Evolutionary conservation across 2,797 vertebrate species (phyloP).

Genomic region (Cynodonichthys magdalenae): DNA sequence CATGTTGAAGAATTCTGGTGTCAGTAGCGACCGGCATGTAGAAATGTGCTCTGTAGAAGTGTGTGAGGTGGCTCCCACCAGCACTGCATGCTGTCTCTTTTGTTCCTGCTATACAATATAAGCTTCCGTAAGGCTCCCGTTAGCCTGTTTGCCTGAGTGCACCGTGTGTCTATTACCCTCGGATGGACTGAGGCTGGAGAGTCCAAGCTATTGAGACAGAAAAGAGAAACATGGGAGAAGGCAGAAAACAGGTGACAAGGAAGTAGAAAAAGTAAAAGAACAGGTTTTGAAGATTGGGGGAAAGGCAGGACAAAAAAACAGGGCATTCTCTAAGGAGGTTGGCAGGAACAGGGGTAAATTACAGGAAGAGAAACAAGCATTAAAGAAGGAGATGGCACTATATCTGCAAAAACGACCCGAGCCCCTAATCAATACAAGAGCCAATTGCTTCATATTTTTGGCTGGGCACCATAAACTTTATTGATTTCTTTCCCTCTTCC

Average conservation of each 20-base stretch:
- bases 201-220: slow-evolving; percentile 31
- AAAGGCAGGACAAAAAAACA: slow-evolving; percentile 14
- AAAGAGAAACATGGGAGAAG: slow-evolving; percentile 16
- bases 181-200: slow-evolving; percentile 36
- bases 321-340: not conserved
- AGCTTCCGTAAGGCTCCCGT: slow-evolving; percentile 72
- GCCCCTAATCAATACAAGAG: slow-evolving; percentile 51
- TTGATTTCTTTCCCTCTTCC: slow-evolving; percentile 50
- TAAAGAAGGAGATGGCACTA: slow-evolving; percentile 23
- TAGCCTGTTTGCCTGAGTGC: slow-evolving; percentile 58
- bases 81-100: slow-evolving; percentile 56
- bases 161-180: slow-evolving; percentile 71
- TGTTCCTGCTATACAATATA: slow-evolving; percentile 72
- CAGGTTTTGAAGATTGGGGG: slow-evolving; percentile 1
- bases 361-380: slow-evolving; percentile 19
- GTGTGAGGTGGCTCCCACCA: slow-evolving; percentile 59
- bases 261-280: slow-evolving; percentile 2
- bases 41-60: slow-evolving; percentile 53
- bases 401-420: slow-evolving; percentile 51
- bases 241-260: not conserved
- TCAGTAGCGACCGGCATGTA: slow-evolving; percentile 63
- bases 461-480: slow-evolving; percentile 58
- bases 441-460: slow-evolving; percentile 66
- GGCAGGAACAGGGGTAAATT: slow-evolving; percentile 10
- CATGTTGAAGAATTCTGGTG: slow-evolving; percentile 80